Base-by-base conservation (phyloP, 2,113 vertebrate species). In the Beaufortia kweichowensis region DNA sequence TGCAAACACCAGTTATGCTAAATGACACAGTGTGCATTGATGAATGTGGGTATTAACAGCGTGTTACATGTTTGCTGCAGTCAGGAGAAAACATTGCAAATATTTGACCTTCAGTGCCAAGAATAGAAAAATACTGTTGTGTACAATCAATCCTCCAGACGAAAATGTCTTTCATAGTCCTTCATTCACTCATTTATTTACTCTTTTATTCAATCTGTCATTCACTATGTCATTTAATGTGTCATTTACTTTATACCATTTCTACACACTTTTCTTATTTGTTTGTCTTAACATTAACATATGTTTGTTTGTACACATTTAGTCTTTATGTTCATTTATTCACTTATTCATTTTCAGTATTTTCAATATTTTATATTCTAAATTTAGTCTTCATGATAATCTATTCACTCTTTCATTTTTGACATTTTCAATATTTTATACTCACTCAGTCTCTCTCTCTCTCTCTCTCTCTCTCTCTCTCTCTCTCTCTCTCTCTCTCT, bases 111-210 rank as follows among this genome's bases (percentile, higher is more conserved):
- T 15, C 53, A 26, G 33, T 56, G 53, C 21, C 8, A 41, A 24
- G 15, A 41, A 35, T 24, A 57, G 43, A 28, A 48, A 59, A 19
- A 56, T 3, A 3, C 11, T 8, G 19, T 53, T 21, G 56, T 39
- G 53, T 26, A 39, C 12, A 8, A 70, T 82, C 71, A 57, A 82
- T 73, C 23, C 17, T 39, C 43, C 74, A 59, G 50, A 75, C 70
- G 59, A 78, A 72, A 68, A 48, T 77, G 70, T 53, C 46, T 43
- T 39, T 23, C 23, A 48, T 21, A 61, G 17, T 69, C 43, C 50
- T 70, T 69, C 43, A 24, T 3, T 26, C 29, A 15, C 43, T 70
- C 9, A 50, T 33, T 50, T 15, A 48, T 11, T 28, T 7, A 21
- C 50, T 12, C 17, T 28, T 53, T 61, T 35, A 21, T 17, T 12